Percentiles rank a stretch among this genome's conserved stretches.
phyloP scores from a whole-genome alignment of 2,113 vertebrate species.

The Festucalex cinctus region DNA sequence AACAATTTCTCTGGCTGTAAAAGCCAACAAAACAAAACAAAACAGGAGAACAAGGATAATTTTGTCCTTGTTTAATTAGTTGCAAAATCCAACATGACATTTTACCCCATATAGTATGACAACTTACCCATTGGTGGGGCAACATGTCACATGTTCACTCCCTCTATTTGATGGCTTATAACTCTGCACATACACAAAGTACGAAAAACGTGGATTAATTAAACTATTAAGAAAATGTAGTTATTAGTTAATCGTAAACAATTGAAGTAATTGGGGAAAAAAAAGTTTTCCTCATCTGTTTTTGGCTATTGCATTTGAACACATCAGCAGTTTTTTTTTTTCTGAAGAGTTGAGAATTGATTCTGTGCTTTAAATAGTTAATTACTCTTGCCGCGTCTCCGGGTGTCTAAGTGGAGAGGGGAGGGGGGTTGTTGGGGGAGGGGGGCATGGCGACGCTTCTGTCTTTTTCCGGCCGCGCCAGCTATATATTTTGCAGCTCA shows the following conservation, averaged over 20 bases:
- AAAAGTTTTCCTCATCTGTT: background rate
- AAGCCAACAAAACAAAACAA: too few species aligned
- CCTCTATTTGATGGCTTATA: too few species aligned
- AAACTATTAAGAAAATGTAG: too few species aligned
- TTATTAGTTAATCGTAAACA: background rate
- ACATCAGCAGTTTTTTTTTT: background rate
- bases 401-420: conserved; percentile 60
- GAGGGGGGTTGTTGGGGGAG: conserved; percentile 27
- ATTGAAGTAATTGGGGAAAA: background rate
- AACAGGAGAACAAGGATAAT: too few species aligned
- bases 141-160: too few species aligned
- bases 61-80: too few species aligned
- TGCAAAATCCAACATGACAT: too few species aligned
- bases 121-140: too few species aligned
- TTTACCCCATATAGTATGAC: too few species aligned
- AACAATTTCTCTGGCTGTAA: too few species aligned
- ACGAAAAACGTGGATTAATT: too few species aligned
- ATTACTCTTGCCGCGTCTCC: conserved; percentile 65
- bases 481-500: conserved; percentile 75
- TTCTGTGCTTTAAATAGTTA: conserved; percentile 68
- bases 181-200: too few species aligned
- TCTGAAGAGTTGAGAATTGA: conserved; percentile 18
- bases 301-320: background rate
- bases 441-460: conserved; percentile 55
- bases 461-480: conserved; percentile 66